These are phyloP conservation scores for Torymus texanus DNA, from an alignment of 2,888 invertebrate genomes.

Conservation along the genomic window DNA sequence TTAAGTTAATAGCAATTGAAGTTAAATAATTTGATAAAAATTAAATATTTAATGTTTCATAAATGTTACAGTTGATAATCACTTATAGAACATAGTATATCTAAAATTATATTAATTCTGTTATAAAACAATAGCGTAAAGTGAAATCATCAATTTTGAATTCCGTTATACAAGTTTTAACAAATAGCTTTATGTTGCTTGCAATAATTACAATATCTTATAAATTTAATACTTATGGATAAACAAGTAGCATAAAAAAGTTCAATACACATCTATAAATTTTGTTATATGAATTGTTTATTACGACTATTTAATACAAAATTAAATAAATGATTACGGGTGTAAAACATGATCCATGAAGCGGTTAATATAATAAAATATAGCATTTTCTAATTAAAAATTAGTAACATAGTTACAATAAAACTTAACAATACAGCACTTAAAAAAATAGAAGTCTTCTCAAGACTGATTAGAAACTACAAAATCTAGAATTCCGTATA, in stretches of 20 bases:
- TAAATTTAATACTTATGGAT: background rate
- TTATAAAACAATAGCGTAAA: too few relatives aligned
- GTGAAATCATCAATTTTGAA: too few relatives aligned
- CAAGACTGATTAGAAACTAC: conserved; percentile 8
- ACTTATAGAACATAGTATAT: too few relatives aligned
- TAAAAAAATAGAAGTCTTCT: conserved; percentile 17
- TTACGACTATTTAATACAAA: conserved; percentile 44
- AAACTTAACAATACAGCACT: conserved; percentile 48
- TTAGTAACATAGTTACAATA: conserved; percentile 42
- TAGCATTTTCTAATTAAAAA: conserved; percentile 27
- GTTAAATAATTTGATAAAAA: too few relatives aligned
- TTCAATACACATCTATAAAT: background rate
- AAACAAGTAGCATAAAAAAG: background rate
- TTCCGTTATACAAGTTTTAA: too few relatives aligned
- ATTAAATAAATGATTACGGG: conserved; percentile 46
- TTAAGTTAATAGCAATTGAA: too few relatives aligned
- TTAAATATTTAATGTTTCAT: too few relatives aligned
- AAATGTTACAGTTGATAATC: too few relatives aligned
- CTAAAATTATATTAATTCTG: too few relatives aligned
- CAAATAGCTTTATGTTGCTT: too few relatives aligned
- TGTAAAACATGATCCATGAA: conserved; percentile 32
- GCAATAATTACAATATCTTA: too few relatives aligned
- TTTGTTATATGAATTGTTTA: conserved; percentile 39
- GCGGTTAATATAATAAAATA: conserved; percentile 42
- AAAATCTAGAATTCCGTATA: conserved; percentile 26